These are phyloP conservation scores for Capitella teleta DNA, from an alignment of 1,140 invertebrate genomes.

Conservation along the genomic window DNA sequence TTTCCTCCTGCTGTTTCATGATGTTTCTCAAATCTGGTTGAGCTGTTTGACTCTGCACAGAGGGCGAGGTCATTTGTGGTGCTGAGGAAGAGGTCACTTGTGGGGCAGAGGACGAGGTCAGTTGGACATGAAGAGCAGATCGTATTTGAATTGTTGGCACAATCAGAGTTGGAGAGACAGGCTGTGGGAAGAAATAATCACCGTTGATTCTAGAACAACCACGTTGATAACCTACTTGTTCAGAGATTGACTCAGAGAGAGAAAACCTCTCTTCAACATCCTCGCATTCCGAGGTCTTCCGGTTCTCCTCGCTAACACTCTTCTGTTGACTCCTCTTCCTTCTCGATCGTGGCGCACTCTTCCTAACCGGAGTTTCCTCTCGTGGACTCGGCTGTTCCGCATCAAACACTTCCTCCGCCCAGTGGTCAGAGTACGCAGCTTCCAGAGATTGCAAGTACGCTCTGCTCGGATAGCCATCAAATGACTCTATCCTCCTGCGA, in stretches of 20 bases:
- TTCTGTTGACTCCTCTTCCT: constrained; percentile 9
- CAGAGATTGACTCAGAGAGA: no score
- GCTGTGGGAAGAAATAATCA: no score
- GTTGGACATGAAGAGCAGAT: no score
- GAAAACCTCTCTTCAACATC: background rate
- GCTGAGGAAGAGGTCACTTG: no score
- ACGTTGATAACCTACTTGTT: no score
- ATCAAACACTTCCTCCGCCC: no score
- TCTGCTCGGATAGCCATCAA: constrained; percentile 47
- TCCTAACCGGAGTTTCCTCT: background rate
- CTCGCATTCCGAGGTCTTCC: background rate
- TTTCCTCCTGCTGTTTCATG: background rate
- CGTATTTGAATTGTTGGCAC: no score
- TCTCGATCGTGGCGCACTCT: constrained; percentile 13
- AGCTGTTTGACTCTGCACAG: background rate
- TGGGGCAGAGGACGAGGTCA: no score
- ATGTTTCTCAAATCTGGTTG: background rate
- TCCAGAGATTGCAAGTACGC: constrained; percentile 45
- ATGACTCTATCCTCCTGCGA: constrained; percentile 53
- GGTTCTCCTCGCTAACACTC: background rate
- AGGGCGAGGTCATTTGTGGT: background rate
- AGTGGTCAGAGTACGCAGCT: constrained; percentile 37
- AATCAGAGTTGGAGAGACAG: no score
- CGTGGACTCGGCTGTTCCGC: no score
- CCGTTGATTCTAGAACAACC: no score